phyloP scores from a whole-genome alignment of 2,797 vertebrate genomes.

The Nannoperca australis region DNA sequence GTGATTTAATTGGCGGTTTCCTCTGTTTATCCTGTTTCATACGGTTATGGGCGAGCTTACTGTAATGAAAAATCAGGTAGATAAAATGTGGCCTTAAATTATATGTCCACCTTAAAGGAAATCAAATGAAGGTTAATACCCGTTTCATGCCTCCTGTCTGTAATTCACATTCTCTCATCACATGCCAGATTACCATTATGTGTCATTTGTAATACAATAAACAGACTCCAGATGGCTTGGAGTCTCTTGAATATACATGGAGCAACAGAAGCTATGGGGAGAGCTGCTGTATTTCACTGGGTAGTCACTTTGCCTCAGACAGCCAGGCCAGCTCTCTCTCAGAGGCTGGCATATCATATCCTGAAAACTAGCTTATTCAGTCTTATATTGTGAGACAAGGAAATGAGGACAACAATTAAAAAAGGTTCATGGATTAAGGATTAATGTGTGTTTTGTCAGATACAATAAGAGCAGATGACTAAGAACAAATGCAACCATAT shows the following conservation, averaged over 20 bases:
- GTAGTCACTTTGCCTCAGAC: constrained; percentile 50
- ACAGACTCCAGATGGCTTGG: constrained; percentile 86
- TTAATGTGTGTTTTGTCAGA: constrained; percentile 51
- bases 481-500: constrained; percentile 27
- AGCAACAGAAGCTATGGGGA: constrained; percentile 79
- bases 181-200: constrained; percentile 87
- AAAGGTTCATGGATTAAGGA: constrained; percentile 22
- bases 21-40: constrained; percentile 87
- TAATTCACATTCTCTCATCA: constrained; percentile 86
- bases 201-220: constrained; percentile 87
- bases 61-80: constrained; percentile 88
- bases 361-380: constrained; percentile 29
- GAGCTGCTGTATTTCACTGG: constrained; percentile 78
- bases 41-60: constrained; percentile 78
- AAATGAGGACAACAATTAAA: constrained; percentile 54
- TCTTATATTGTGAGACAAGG: constrained; percentile 37
- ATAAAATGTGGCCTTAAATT: constrained; percentile 85
- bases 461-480: constrained; percentile 46
- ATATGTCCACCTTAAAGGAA: constrained; percentile 80
- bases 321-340: constrained; percentile 42
- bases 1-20: constrained; percentile 88
- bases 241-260: constrained; percentile 78
- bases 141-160: constrained; percentile 78
- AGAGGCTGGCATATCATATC: constrained; percentile 29
- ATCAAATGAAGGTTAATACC: constrained; percentile 86